Percentiles rank a stretch among this genome's conserved stretches.
Evolutionary conservation across 2,888 invertebrate species (phyloP).

Genomic region (Oscheius sp.): DNA sequence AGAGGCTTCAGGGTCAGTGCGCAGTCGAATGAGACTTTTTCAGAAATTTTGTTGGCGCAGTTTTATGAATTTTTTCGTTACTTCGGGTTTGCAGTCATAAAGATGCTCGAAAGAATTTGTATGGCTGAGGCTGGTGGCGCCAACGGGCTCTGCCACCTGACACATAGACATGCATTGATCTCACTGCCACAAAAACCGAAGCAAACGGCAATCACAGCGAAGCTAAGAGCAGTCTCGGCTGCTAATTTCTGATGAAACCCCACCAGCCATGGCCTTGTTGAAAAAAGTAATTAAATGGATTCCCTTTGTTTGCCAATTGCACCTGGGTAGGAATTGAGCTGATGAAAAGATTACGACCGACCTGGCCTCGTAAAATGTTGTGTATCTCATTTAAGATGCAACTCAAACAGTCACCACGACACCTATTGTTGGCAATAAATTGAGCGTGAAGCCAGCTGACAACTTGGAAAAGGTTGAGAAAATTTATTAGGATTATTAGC

Average conservation of each 20-base stretch:
- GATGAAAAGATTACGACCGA: constrained; percentile 19
- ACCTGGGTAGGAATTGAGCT: no score
- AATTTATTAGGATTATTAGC: neutral
- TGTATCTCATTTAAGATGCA: constrained; percentile 21
- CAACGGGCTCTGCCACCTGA: constrained; percentile 27
- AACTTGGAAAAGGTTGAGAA: neutral
- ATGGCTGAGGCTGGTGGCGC: constrained; percentile 21
- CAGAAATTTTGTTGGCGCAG: no score
- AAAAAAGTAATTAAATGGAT: neutral
- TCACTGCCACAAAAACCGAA: constrained; percentile 29
- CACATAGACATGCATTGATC: constrained; percentile 30
- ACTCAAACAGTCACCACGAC: constrained; percentile 21
- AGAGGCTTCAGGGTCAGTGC: neutral
- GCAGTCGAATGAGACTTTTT: no score
- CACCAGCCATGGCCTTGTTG: neutral
- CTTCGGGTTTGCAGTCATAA: neutral
- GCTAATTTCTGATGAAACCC: neutral
- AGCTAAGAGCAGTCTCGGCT: constrained; percentile 10
- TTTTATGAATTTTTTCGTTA: neutral
- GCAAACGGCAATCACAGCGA: constrained; percentile 24
- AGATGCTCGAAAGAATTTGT: constrained; percentile 6
- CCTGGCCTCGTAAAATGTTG: constrained; percentile 27
- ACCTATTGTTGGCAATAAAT: neutral
- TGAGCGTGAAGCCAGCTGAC: constrained; percentile 1
- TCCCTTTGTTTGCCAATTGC: neutral